These are phyloP conservation scores for Oncorhynchus keta DNA, from an alignment of 2,113 vertebrate species.

Conservation along the genomic window DNA sequence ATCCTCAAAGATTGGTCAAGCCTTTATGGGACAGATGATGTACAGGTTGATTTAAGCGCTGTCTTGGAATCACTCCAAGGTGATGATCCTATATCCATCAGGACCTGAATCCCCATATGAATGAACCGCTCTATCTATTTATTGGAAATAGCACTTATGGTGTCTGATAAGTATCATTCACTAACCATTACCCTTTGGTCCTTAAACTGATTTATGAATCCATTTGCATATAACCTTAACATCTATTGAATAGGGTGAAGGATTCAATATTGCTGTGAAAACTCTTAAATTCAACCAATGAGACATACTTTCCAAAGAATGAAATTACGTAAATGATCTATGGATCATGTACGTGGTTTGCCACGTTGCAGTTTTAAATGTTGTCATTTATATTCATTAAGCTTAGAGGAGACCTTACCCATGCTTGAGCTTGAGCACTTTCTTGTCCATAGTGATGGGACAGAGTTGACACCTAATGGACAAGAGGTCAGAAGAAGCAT, in stretches of 20 bases:
- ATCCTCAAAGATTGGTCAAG: slow-evolving; percentile 67
- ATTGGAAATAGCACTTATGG: slow-evolving; percentile 74
- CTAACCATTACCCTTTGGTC: slow-evolving; percentile 68
- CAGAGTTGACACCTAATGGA: slow-evolving; percentile 6
- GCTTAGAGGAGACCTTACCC: slow-evolving; percentile 46
- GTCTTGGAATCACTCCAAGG: slow-evolving; percentile 74
- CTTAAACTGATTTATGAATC: slow-evolving; percentile 66
- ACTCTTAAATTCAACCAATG: slow-evolving; percentile 50
- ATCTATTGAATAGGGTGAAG: slow-evolving; percentile 55
- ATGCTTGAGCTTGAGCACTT: slow-evolving; percentile 37
- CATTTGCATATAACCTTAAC: slow-evolving; percentile 67
- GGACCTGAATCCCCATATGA: slow-evolving; percentile 64
- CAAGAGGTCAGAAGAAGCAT: slow-evolving; percentile 18
- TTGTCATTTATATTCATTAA: slow-evolving; percentile 59
- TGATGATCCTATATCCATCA: slow-evolving; percentile 75
- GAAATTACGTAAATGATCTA: slow-evolving; percentile 63
- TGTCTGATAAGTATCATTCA: slow-evolving; percentile 73
- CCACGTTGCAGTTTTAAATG: slow-evolving; percentile 66
- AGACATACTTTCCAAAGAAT: slow-evolving; percentile 53
- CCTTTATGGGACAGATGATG: slow-evolving; percentile 60
- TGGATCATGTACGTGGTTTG: slow-evolving; percentile 62
- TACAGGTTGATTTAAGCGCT: slow-evolving; percentile 58
- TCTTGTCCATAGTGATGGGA: slow-evolving; percentile 16
- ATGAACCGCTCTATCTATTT: slow-evolving; percentile 66
- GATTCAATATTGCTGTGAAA: slow-evolving; percentile 57